Conservation (phyloP, 2,888 invertebrate species). For the Eugnorisma glareosa region DNA sequence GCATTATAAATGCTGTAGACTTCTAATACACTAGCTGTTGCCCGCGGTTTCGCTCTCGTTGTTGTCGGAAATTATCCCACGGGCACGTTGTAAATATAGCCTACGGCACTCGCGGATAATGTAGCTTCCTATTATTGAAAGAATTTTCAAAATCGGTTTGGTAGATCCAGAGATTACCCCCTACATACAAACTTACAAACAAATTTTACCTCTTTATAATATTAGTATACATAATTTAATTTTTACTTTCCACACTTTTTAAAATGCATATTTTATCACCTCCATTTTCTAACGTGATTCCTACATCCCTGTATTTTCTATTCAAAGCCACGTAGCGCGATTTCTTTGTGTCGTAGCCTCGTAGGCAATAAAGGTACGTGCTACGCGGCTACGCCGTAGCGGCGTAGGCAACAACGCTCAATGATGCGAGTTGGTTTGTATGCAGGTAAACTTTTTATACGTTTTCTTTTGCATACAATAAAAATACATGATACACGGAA, state of each 20-base stretch:
- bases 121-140: no score
- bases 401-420: conserved; percentile 68
- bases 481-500: background rate
- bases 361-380: conserved; percentile 81
- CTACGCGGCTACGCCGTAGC: conserved; percentile 73
- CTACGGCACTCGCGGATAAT: no score
- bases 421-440: conserved; percentile 39
- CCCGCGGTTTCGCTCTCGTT: no score
- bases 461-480: conserved; percentile 34
- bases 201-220: no score
- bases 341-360: conserved; percentile 85
- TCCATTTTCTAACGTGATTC: conserved; percentile 61
- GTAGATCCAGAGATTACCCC: no score
- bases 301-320: conserved; percentile 59
- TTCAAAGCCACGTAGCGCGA: conserved; percentile 75
- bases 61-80: no score
- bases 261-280: conserved; percentile 46
- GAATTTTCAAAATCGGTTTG: no score
- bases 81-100: no score
- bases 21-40: no score
- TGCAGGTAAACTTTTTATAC: conserved; percentile 27
- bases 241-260: background rate
- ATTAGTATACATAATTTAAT: background rate
- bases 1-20: no score
- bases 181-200: no score